Evolutionary conservation across 2,113 vertebrate species (phyloP).

Genomic region (Labeo rohita): DNA sequence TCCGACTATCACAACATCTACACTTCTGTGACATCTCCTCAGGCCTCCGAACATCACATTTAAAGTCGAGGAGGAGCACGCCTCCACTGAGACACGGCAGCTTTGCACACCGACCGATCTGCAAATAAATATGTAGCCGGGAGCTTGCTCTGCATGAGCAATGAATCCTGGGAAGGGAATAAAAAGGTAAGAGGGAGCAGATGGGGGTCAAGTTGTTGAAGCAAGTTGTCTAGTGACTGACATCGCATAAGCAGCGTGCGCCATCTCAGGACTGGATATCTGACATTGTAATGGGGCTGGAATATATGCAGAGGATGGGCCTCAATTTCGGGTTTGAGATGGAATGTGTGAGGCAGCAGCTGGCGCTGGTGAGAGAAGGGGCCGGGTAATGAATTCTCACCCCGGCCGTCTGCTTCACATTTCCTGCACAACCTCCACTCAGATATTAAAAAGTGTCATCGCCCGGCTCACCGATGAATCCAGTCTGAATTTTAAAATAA

Average conservation of each 20-base stretch:
- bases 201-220: constrained; percentile 44
- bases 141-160: constrained; percentile 47
- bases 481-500: constrained; percentile 81
- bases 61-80: background rate
- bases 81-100: background rate
- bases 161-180: constrained; percentile 45
- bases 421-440: constrained; percentile 74
- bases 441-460: constrained; percentile 86
- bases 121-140: constrained; percentile 23
- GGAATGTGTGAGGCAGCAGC: constrained; percentile 60
- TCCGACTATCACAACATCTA: background rate
- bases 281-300: constrained; percentile 69
- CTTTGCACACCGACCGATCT: constrained; percentile 16
- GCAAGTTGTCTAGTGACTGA: constrained; percentile 44
- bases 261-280: constrained; percentile 64
- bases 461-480: constrained; percentile 79
- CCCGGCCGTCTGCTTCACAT: constrained; percentile 70
- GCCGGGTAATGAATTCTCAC: constrained; percentile 74
- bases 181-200: constrained; percentile 39
- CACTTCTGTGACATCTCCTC: constrained; percentile 6
- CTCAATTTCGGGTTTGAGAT: constrained; percentile 65
- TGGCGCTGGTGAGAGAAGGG: constrained; percentile 57
- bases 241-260: constrained; percentile 49
- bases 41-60: background rate
- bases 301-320: constrained; percentile 63